Base-by-base conservation (phyloP, 1,140 invertebrate genomes). In the Heterodera carotae region DNA sequence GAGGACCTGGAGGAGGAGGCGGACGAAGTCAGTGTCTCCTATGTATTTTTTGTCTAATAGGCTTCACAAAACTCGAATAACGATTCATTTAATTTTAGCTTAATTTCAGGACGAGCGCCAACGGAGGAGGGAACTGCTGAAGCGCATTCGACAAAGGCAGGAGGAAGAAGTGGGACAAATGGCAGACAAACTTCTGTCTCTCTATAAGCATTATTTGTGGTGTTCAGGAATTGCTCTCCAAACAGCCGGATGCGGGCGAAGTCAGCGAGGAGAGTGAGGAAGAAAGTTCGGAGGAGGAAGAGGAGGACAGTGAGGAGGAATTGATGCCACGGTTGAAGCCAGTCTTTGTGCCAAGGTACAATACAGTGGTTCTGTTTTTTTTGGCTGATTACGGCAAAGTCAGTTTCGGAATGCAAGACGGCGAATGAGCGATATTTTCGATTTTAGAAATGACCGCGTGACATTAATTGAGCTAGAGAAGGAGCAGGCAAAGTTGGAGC, bases 391-490 rank as follows among this genome's bases (percentile, higher is more conserved):
- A 39, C 10, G 36, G 4, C 36, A 39, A 39, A 10, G 10, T 6
- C 4, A 39, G 36, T 6, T 6, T 69, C 10, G n/a, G 25, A n/a
- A 22, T 48, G 10, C 67, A 69, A 25, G n/a, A n/a, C n/a, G n/a
- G n/a, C n/a, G n/a, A n/a, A n/a, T n/a, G n/a, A n/a, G n/a, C n/a
- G n/a, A n/a, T 39, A 10, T 31, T 69, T 10, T 10, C 43, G n/a
- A 39, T 69, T 84, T 15, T 60, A 90, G 89, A 80, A 92, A 92
- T 79, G 96, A 99, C 86, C 91, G 97, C 78, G 92, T 98, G 60
- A 98, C 97, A 6, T 92, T 98, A 53, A 92, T 94, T 83, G 96
- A 99, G 86, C 93, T 93, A 84, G 95, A 98, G 86, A 92, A 93
- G 69, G 93, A 96, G 89, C 91, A 92, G 62, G 90, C 92, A 81